Evolutionary conservation across 2,888 invertebrate genomes (phyloP), one percentile per base, ranked within the genome.

Genomic region (Panzeria rudis): DNA sequence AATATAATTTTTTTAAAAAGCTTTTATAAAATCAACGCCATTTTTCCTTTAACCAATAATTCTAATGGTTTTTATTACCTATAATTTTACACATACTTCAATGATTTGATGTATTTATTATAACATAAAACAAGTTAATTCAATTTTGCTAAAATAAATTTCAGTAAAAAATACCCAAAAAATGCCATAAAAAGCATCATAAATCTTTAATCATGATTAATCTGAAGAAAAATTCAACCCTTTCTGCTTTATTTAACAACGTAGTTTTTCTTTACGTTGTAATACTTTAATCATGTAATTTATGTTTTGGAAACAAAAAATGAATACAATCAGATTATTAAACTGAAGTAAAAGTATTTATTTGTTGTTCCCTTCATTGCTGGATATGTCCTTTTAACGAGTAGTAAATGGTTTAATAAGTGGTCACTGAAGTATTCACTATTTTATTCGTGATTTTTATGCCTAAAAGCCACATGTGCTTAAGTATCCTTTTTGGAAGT

Each of bases 201-300:
- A 83, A 83, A 83, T 83, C 76, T 77, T 38, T 64, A 72, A 71
- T 71, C 76, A 77, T 77, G 82, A 83, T 83, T 64, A 83, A 83
- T 76, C 71, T 69, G 56, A 9, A 3, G 11, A 50, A 56, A 77
- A 68, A 50, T 76, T 47, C 82, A 83, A 83, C 82, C 76, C 82
- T 77, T 83, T 66, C 76, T 61, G 35, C 20, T 38, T 15, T 47
- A 29, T 9, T 20, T 50, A 77, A 77, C 64, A 75, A 62, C 75
- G 71, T 29, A 82, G 68, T 82, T 68, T 68, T 41, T 54, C 50
- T 47, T 15, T 17, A 9, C 52, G 0, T 29, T 62, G 8, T 69
- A 62, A 71, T 76, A 64, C 50, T 61, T 83, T 77, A 83, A 72
- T 83, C 71, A 62, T 77, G 23, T 64, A 83, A 83, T 76, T 82